Conservation (phyloP, 2,888 invertebrate genomes). For the Chymomyza caudatula region DNA sequence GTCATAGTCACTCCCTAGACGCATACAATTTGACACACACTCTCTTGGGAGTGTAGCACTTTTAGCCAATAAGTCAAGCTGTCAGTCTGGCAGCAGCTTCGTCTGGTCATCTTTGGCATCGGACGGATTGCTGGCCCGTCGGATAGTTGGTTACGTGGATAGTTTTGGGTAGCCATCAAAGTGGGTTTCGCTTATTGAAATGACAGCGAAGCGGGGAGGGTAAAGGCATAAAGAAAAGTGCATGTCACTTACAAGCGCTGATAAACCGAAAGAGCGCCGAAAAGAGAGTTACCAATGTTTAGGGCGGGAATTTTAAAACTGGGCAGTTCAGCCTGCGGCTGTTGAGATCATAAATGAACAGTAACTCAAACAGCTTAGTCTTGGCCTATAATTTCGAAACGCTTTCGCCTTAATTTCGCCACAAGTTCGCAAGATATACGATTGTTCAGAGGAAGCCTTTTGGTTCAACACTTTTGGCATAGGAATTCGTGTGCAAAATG, state of each 20-base stretch:
- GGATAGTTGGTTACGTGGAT: not conserved
- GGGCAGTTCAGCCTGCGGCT: not conserved
- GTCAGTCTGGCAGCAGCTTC: constrained; percentile 30
- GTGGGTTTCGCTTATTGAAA: constrained; percentile 5
- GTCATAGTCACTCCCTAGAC: constrained; percentile 38
- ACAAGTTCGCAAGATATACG: too few species aligned
- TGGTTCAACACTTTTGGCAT: too few species aligned
- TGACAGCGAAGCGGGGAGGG: not conserved
- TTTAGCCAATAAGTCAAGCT: constrained; percentile 55
- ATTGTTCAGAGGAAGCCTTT: too few species aligned
- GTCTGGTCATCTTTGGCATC: not conserved
- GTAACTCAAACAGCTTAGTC: not conserved
- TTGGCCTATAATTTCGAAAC: too few species aligned
- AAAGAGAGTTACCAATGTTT: not conserved
- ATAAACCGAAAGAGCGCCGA: not conserved
- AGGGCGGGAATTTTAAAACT: not conserved
- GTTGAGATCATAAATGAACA: not conserved
- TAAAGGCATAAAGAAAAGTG: not conserved
- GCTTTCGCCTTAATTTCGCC: too few species aligned
- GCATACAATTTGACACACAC: not conserved
- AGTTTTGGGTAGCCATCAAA: not conserved
- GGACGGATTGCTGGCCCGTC: not conserved
- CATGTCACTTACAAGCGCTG: not conserved
- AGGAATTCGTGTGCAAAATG: too few species aligned
- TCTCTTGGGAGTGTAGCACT: constrained; percentile 11